These are phyloP conservation scores for Lonchura striata DNA, from an alignment of 2,113 vertebrate genomes.

Conservation along the genomic window DNA sequence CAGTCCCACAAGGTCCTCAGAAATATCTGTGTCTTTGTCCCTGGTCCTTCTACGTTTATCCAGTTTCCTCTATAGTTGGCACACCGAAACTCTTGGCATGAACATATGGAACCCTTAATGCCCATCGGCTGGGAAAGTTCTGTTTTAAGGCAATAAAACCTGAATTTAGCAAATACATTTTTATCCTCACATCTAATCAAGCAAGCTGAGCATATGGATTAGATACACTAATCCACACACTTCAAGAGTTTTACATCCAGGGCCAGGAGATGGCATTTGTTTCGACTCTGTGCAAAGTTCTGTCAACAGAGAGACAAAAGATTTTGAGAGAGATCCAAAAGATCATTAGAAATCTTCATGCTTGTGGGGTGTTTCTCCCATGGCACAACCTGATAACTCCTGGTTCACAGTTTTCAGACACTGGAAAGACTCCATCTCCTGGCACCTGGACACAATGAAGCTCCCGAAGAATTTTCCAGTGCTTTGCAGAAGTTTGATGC, in stretches of 20 bases:
- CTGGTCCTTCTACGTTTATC: neutral
- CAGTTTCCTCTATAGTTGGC: neutral
- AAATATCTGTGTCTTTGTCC: neutral
- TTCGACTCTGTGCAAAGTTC: neutral
- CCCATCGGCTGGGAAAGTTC: neutral
- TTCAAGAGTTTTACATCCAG: neutral
- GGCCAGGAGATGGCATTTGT: neutral
- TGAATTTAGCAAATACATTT: neutral
- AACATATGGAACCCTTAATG: neutral
- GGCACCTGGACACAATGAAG: neutral
- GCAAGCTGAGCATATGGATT: neutral
- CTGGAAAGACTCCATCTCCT: neutral
- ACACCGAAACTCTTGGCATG: neutral
- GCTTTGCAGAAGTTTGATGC: neutral
- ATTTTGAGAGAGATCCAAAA: neutral
- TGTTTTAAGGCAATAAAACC: neutral
- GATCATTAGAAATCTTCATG: neutral
- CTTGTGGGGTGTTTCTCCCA: neutral
- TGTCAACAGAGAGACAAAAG: neutral
- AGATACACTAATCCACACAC: no score
- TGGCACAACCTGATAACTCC: neutral
- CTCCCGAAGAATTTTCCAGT: neutral
- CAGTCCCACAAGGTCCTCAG: neutral
- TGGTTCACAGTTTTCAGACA: neutral
- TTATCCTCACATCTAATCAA: neutral